Base-by-base conservation (phyloP, 1,140 invertebrate species). In the Drosophila nannoptera region DNA sequence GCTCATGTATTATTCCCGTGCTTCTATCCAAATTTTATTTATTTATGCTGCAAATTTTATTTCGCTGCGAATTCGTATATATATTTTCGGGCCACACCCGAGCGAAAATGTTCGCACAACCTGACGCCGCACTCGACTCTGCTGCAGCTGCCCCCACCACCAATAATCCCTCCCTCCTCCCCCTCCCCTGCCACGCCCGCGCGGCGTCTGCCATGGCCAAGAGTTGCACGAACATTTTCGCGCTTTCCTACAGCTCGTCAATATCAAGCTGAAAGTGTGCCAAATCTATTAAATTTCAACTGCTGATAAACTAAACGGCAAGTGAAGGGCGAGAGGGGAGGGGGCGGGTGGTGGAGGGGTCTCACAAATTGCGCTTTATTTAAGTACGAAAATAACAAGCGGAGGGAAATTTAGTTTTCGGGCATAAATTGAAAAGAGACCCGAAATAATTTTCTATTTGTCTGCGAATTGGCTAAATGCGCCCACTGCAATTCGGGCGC, bases 201-300 rank as follows among this genome's bases (percentile, higher is more conserved):
- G n/a, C n/a, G n/a, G n/a, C n/a, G n/a, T n/a, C n/a, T n/a, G n/a
- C n/a, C n/a, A n/a, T n/a, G n/a, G n/a, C n/a, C n/a, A n/a, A n/a
- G n/a, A 22, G 4, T 11, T 52, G 3, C 16, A 77, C 74, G 56
- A 82, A 81, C 78, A 70, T 82, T 82, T 76, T 82, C 36, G 12
- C 5, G 45, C 42, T 67, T 65, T 49, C 33, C 42, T 61, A 58
- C 32, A 36, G 46, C 40, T 12, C 55, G 70, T 58, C 74, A 63
- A 74, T 75, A 68, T 65, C 45, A 62, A 49, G 50, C 69, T 77
- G 62, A 86, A 86, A 87, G 82, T 86, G 81, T 86, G 81, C 81
- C 81, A 86, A 86, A 86, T 86, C 82, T 86, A 86, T 86, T 75
- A 86, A 86, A 87, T 86, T 86, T 86, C 82, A 86, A 73, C 66